Evolutionary conservation across 2,113 vertebrate species (phyloP), one percentile per base, ranked within the genome.

Genomic region (Gavia stellata): DNA sequence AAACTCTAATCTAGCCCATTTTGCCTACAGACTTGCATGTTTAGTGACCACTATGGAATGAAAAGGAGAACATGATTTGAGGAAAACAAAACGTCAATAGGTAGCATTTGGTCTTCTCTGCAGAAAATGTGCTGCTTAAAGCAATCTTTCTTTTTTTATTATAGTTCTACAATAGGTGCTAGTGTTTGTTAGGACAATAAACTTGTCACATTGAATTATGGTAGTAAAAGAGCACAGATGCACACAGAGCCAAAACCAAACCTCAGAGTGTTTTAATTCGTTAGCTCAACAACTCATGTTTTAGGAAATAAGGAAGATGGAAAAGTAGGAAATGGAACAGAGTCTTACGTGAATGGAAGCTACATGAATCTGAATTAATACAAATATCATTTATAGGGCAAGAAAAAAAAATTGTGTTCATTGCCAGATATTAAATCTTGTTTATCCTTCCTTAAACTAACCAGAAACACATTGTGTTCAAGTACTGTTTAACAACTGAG

Each of bases 381-480:
- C 95, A 97, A 97, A 79, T 95, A 98, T 93, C 70, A 73, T 94
- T 97, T 96, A 92, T 63, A 92, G 86, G 72, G 31, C 10, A 75
- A 84, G 75, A n/a, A 88, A 67, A 89, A 94, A 94, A 77, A 20
- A 62, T 73, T 70, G 65, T 95, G 72, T 92, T 98, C 91, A 55
- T 95, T 97, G 97, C 97, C 97, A 98, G 92, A 96, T 97, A 98
- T 97, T 98, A 98, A 98, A 97, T 98, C 96, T 98, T 98, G 97
- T 97, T 98, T 98, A 98, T 97, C 89, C 96, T 98, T 97, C 96
- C 95, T 97, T 97, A 98, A 98, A 97, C 96, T 98, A 98, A 98
- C 89, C 93, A 98, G 96, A 98, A 98, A 97, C 98, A 98, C 96
- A 98, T 98, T 98, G 96, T 86, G 75, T 92, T 86, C 72, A 95